Evolutionary conservation across 2,888 invertebrate genomes (phyloP).

Genomic region (Tromatobia lineatoria): DNA sequence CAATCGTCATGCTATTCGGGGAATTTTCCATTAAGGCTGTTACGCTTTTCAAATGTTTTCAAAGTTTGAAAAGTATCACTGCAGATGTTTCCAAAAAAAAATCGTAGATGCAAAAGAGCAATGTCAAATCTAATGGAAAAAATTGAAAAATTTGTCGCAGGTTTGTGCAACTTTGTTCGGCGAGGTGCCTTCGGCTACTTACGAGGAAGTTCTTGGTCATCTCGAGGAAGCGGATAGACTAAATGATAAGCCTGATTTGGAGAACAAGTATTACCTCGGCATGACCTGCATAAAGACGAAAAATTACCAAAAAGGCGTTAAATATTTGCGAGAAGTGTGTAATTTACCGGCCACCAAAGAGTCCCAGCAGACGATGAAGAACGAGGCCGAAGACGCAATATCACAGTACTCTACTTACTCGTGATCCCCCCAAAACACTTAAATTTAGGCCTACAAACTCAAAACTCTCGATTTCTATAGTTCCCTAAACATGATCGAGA

Average conservation of each 20-base stretch:
- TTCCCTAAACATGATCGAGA: background rate
- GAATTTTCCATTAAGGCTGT: too few relatives aligned
- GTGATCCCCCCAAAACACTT: conserved; percentile 50
- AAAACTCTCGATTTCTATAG: conserved; percentile 6
- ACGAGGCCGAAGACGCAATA: conserved; percentile 78
- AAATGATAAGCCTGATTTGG: conserved; percentile 87
- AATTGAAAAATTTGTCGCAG: conserved; percentile 72
- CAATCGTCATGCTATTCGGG: too few relatives aligned
- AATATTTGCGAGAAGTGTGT: conserved; percentile 85
- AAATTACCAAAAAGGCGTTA: conserved; percentile 86
- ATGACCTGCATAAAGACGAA: conserved; percentile 87
- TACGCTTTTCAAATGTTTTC: too few relatives aligned
- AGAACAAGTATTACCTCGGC: conserved; percentile 87
- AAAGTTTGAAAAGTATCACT: too few relatives aligned
- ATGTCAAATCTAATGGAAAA: background rate
- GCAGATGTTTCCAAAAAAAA: too few relatives aligned
- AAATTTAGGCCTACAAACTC: conserved; percentile 17
- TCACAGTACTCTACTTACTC: conserved; percentile 77
- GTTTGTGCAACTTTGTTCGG: conserved; percentile 89
- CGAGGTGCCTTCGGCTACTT: conserved; percentile 88
- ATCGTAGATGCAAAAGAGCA: too few relatives aligned
- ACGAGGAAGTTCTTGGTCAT: conserved; percentile 88
- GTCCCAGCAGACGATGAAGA: conserved; percentile 74
- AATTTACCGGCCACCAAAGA: conserved; percentile 69
- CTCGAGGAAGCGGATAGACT: conserved; percentile 87